These are phyloP conservation scores for Tetropium fuscum DNA, from an alignment of 2,888 invertebrate species.

Conservation along the genomic window DNA sequence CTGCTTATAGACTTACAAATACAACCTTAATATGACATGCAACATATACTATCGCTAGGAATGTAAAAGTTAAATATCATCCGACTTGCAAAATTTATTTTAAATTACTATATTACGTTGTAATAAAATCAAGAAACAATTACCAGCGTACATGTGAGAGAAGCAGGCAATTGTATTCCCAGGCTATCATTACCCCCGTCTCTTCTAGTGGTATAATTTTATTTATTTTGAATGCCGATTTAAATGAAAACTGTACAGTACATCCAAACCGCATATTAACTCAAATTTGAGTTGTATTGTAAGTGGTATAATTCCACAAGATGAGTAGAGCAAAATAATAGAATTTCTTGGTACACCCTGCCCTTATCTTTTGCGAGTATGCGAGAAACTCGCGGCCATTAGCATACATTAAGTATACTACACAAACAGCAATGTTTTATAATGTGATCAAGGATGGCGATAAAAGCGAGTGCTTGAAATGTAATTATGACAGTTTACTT, in stretches of 20 bases:
- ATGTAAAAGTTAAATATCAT: conserved; percentile 17
- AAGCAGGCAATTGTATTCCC: conserved; percentile 27
- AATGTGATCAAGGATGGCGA: conserved; percentile 18
- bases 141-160: conserved; percentile 30
- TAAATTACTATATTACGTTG: conserved; percentile 28
- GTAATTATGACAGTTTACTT: conserved; percentile 1
- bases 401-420: conserved; percentile 36
- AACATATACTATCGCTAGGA: background rate
- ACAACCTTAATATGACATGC: background rate
- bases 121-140: conserved; percentile 26
- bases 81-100: conserved; percentile 16
- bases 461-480: conserved; percentile 7
- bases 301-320: background rate
- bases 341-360: conserved; percentile 11
- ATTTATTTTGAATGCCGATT: conserved; percentile 14
- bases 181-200: conserved; percentile 22
- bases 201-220: conserved; percentile 8
- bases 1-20: too few species aligned
- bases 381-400: conserved; percentile 29
- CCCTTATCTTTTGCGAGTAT: conserved; percentile 4
- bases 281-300: background rate
- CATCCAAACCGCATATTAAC: conserved; percentile 2
- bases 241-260: conserved; percentile 14
- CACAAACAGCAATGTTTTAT: conserved; percentile 25
- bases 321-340: background rate